phyloP scores from a whole-genome alignment of 1,140 invertebrate species.

The Solenopsis invicta region DNA sequence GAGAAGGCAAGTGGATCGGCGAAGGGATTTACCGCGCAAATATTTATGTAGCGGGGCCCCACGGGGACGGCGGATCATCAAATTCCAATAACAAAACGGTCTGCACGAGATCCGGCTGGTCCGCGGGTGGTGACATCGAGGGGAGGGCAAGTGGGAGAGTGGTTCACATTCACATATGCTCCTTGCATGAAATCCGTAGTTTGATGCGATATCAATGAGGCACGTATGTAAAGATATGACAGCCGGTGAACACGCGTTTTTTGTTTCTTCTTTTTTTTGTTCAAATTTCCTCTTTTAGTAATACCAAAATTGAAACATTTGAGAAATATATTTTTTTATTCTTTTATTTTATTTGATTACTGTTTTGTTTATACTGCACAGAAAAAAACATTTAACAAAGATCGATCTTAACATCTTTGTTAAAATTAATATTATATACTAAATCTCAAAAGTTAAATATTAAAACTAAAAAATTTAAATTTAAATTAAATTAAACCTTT shows the following conservation, averaged over 20 bases:
- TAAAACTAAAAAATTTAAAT: too few species aligned
- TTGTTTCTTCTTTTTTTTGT: background rate
- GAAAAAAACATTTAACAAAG: too few species aligned
- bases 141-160: background rate
- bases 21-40: constrained; percentile 76
- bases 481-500: too few species aligned
- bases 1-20: constrained; percentile 71
- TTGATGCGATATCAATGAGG: background rate
- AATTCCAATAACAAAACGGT: constrained; percentile 84
- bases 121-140: constrained; percentile 66
- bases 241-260: background rate
- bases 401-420: too few species aligned
- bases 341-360: background rate
- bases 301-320: background rate
- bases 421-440: too few species aligned
- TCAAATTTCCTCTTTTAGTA: background rate
- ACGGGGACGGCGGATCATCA: constrained; percentile 79
- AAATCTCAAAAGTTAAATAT: too few species aligned
- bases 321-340: background rate
- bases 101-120: constrained; percentile 42
- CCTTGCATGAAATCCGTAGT: constrained; percentile 8
- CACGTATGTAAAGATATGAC: background rate
- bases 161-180: constrained; percentile 77
- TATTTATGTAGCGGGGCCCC: constrained; percentile 74
- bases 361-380: background rate